Evolutionary conservation across 2,113 vertebrate genomes (phyloP).

Genomic region (Candoia aspera): DNA sequence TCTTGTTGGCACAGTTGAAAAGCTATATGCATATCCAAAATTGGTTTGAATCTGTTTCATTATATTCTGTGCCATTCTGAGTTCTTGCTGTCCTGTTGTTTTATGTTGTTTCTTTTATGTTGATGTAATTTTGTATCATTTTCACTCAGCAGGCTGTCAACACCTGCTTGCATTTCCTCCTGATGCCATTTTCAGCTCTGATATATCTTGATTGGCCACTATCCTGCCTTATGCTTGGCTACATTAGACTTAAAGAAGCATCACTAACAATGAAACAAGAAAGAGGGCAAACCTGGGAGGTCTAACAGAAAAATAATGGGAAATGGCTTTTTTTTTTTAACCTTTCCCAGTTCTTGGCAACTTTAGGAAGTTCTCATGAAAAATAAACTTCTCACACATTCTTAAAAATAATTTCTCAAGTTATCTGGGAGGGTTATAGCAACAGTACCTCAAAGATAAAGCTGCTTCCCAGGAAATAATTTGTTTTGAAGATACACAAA

Average conservation of each 20-base stretch:
- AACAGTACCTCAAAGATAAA: neutral
- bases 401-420: neutral
- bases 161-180: neutral
- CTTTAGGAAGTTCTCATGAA: neutral
- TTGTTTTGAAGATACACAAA: neutral
- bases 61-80: neutral
- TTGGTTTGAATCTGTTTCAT: neutral
- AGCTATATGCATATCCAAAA: neutral
- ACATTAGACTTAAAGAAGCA: neutral
- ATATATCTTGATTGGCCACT: neutral
- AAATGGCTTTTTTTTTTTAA: neutral
- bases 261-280: neutral
- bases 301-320: neutral
- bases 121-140: neutral
- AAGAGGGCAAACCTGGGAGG: neutral
- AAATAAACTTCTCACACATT: neutral
- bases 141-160: neutral
- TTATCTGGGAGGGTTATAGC: neutral
- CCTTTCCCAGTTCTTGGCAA: neutral
- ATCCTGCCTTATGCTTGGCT: neutral
- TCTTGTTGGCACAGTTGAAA: neutral
- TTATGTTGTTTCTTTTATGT: neutral
- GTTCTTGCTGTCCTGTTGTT: neutral
- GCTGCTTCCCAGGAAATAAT: neutral
- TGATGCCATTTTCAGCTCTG: neutral